Evolutionary conservation across 1,140 invertebrate species (phyloP).

Genomic region (Nasonia vitripennis): DNA sequence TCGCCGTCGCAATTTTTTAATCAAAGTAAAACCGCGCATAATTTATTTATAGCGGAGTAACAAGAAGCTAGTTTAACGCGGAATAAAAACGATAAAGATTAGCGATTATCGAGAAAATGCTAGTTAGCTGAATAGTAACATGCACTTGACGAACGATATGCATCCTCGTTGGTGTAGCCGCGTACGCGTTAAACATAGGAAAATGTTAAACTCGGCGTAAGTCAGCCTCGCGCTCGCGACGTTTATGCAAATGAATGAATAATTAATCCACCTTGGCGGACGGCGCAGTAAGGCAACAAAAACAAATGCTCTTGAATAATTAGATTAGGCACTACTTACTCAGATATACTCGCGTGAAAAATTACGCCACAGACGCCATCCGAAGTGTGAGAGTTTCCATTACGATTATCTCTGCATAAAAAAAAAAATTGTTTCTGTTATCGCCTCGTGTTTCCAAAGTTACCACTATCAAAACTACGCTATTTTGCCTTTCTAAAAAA

Average conservation of each 20-base stretch:
- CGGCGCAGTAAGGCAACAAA: slow-evolving; percentile 8
- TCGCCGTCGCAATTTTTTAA: neutral
- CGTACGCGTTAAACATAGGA: slow-evolving; percentile 35
- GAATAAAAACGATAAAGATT: neutral
- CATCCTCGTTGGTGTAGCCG: slow-evolving; percentile 12
- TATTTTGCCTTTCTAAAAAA: too few relatives aligned
- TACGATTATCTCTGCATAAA: too few relatives aligned
- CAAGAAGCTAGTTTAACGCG: neutral
- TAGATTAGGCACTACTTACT: slow-evolving; percentile 32
- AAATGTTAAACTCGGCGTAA: slow-evolving; percentile 44
- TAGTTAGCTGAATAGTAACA: neutral
- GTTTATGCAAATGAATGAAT: slow-evolving; percentile 43
- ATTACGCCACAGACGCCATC: neutral
- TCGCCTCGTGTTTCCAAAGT: too few relatives aligned
- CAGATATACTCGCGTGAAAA: slow-evolving; percentile 36
- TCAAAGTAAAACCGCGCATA: neutral
- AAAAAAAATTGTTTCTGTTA: too few relatives aligned
- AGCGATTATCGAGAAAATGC: neutral
- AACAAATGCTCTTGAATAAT: slow-evolving; percentile 48
- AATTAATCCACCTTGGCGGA: slow-evolving; percentile 43
- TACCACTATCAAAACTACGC: too few relatives aligned
- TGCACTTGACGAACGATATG: neutral
- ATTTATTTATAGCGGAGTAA: neutral
- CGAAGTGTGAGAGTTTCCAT: too few relatives aligned
- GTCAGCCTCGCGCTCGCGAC: slow-evolving; percentile 17